Conservation (phyloP, 30 jellyfish, hydroid and myxozoan species). For the Hydractinia echinata region DNA sequence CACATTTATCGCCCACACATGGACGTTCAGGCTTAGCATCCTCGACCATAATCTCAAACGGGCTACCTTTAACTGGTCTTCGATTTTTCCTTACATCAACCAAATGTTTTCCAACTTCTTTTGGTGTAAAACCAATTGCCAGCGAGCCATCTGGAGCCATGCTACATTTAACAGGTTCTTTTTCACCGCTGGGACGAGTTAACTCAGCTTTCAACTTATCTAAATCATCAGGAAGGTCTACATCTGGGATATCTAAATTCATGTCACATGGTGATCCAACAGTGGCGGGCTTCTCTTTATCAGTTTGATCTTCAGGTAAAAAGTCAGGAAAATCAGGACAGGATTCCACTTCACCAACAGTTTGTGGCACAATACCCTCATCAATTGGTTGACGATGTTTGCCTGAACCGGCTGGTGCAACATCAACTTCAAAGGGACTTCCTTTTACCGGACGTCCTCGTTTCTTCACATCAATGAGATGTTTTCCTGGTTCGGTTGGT, state of each 20-base stretch:
- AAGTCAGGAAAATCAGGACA: slow-evolving; percentile 2
- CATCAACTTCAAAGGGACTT: slow-evolving; percentile 52
- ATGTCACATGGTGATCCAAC: slow-evolving; percentile 95
- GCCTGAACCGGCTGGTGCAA: slow-evolving; percentile 34
- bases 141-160: slow-evolving; percentile 69
- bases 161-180: slow-evolving; percentile 78
- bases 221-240: slow-evolving; percentile 88
- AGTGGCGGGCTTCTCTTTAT: slow-evolving; percentile 47
- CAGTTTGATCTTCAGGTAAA: slow-evolving; percentile 2
- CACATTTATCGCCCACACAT: slow-evolving; percentile 80
- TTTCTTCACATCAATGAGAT: slow-evolving; percentile 52
- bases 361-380: slow-evolving; percentile 11
- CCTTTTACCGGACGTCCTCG: slow-evolving; percentile 58
- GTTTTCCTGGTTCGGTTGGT: slow-evolving; percentile 72
- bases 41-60: slow-evolving; percentile 71
- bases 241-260: slow-evolving; percentile 56
- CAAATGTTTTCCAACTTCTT: slow-evolving; percentile 75
- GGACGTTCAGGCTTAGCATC: slow-evolving; percentile 80
- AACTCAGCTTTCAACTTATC: slow-evolving; percentile 59
- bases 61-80: slow-evolving; percentile 85
- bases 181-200: slow-evolving; percentile 77
- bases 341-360: slow-evolving; percentile 17
- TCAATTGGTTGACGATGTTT: slow-evolving; percentile 11
- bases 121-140: slow-evolving; percentile 75
- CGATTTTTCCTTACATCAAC: slow-evolving; percentile 72